phyloP scores from a whole-genome alignment of 1,140 invertebrate genomes.

The Akabosia matsudoensis region DNA sequence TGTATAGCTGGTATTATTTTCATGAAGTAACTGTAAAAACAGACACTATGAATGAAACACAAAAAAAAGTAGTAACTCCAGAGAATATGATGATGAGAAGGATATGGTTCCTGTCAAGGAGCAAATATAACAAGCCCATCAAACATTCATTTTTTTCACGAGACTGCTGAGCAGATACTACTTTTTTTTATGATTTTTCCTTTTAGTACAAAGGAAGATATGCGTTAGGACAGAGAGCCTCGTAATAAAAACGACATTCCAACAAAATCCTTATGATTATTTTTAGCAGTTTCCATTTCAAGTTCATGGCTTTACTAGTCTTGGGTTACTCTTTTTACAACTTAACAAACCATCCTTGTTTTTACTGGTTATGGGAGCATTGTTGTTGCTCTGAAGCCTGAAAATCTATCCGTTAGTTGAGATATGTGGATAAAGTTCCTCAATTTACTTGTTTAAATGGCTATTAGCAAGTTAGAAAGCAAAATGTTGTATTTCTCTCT shows the following conservation, averaged over 20 bases:
- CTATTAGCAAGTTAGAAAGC: not conserved
- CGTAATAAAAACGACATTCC: not conserved
- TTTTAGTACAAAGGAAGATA: no score
- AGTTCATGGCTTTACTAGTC: no score
- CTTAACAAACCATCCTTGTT: no score
- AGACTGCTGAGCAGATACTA: no score
- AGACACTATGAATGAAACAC: no score
- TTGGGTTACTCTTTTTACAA: no score
- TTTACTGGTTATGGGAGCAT: not conserved
- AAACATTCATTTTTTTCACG: not conserved
- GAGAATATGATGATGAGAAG: constrained; percentile 2
- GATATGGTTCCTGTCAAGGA: not conserved
- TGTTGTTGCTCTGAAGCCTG: not conserved
- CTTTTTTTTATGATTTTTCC: no score
- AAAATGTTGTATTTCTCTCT: not conserved
- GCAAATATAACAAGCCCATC: not conserved
- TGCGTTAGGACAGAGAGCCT: not conserved
- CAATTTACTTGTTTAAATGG: constrained; percentile 20
- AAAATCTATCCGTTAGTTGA: no score
- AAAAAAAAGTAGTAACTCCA: no score
- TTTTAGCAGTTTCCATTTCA: no score
- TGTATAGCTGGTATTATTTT: no score
- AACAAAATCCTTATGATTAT: not conserved
- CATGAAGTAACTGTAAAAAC: no score
- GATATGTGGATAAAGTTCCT: not conserved